A percentile compares a stretch with the other conserved stretches of the same genome.
Conservation (phyloP, 2,113 vertebrate species). For the Catharus minimus region DNA sequence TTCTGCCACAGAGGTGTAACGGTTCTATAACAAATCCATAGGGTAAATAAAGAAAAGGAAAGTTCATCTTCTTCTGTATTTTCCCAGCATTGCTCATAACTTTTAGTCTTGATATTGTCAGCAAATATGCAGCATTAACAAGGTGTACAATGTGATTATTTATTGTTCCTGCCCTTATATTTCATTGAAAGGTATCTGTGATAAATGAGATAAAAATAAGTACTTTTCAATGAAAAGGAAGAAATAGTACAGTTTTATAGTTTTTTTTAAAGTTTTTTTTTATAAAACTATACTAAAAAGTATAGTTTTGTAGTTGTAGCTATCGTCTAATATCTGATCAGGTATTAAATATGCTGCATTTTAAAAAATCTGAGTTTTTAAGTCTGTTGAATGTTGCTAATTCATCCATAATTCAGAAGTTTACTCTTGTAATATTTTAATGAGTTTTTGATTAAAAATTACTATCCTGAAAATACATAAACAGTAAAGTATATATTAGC, state of each 20-base stretch:
- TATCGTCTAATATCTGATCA: background rate
- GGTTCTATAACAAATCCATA: background rate
- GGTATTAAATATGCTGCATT: background rate
- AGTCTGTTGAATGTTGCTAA: conserved; percentile 3
- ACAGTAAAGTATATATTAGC: background rate
- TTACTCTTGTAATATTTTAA: background rate
- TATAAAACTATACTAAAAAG: too few species aligned
- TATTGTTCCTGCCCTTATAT: background rate
- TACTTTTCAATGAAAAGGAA: background rate
- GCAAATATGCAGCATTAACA: background rate
- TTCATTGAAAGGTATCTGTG: background rate
- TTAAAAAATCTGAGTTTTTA: background rate
- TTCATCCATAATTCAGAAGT: background rate
- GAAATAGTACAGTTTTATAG: background rate
- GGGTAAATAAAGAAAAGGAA: background rate
- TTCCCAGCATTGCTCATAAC: accelerated
- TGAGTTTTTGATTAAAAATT: background rate
- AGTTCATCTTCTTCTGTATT: background rate
- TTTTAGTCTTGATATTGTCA: background rate
- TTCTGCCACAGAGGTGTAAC: background rate
- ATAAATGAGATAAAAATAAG: background rate
- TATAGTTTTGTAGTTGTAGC: background rate
- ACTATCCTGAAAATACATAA: background rate
- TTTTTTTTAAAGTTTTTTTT: too few species aligned
- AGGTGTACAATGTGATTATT: background rate